Conservation (phyloP, 2,113 vertebrate genomes). For the Garra rufa region DNA sequence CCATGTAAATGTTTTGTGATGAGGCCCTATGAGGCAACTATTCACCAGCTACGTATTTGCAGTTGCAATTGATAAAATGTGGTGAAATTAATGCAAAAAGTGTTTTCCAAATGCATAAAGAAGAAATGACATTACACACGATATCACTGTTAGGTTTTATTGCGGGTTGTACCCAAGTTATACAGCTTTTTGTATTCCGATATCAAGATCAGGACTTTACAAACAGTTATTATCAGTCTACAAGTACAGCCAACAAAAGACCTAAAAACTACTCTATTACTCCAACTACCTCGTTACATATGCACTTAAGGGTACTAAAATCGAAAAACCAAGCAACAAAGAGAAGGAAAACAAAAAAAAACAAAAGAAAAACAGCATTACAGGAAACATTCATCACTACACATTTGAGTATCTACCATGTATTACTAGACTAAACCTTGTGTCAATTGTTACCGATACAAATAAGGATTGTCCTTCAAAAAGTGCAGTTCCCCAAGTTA, state of each 20-base stretch:
- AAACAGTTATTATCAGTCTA: conserved; percentile 83
- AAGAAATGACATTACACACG: neutral
- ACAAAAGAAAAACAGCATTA: conserved; percentile 73
- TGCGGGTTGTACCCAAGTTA: conserved; percentile 84
- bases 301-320: conserved; percentile 81
- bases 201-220: conserved; percentile 78
- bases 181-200: conserved; percentile 83
- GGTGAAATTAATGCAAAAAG: no score
- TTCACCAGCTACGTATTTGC: neutral
- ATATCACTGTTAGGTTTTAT: conserved; percentile 80
- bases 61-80: neutral
- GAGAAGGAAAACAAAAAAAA: conserved; percentile 64
- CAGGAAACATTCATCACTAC: conserved; percentile 82
- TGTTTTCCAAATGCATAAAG: neutral
- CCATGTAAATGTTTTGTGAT: neutral
- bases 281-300: conserved; percentile 71
- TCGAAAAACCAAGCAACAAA: conserved; percentile 79
- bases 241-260: conserved; percentile 83
- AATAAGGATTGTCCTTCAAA: conserved; percentile 88
- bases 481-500: conserved; percentile 82
- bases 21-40: neutral
- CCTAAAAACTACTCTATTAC: conserved; percentile 76
- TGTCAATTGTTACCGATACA: conserved; percentile 77
- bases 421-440: conserved; percentile 76
- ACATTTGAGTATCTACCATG: conserved; percentile 77